A percentile compares a stretch with the other conserved stretches of the same genome.
Evolutionary conservation across 2,888 invertebrate species (phyloP).

Genomic region (Thysanoteuthis rhombus): DNA sequence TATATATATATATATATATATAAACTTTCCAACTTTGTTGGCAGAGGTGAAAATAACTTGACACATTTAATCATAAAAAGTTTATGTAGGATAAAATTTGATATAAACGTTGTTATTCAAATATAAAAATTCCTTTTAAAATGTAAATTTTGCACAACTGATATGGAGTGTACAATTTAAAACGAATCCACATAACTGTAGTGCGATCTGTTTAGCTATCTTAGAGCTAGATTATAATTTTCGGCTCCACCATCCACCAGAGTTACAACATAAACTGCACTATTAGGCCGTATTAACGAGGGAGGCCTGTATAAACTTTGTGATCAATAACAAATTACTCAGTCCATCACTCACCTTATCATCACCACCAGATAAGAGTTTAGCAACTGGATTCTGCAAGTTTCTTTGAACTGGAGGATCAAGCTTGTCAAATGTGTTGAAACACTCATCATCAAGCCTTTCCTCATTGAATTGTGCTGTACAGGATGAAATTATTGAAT

Average conservation of each 20-base stretch:
- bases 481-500: neutral
- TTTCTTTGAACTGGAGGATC: neutral
- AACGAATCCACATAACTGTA: no score
- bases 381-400: conserved; percentile 44
- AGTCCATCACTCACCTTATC: conserved; percentile 41
- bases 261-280: neutral
- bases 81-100: no score
- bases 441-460: conserved; percentile 16
- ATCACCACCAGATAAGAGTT: conserved; percentile 43
- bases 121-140: no score
- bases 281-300: neutral
- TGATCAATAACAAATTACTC: neutral
- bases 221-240: no score
- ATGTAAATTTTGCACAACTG: no score
- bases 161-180: no score
- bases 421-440: neutral
- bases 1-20: no score
- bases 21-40: no score
- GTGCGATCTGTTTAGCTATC: no score
- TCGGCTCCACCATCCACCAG: neutral
- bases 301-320: neutral
- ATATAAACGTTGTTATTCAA: neutral
- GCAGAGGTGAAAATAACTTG: no score
- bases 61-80: no score
- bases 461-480: neutral